These are phyloP conservation scores for Drosophila nigromelanica DNA, from an alignment of 1,140 invertebrate species.

Conservation along the genomic window DNA sequence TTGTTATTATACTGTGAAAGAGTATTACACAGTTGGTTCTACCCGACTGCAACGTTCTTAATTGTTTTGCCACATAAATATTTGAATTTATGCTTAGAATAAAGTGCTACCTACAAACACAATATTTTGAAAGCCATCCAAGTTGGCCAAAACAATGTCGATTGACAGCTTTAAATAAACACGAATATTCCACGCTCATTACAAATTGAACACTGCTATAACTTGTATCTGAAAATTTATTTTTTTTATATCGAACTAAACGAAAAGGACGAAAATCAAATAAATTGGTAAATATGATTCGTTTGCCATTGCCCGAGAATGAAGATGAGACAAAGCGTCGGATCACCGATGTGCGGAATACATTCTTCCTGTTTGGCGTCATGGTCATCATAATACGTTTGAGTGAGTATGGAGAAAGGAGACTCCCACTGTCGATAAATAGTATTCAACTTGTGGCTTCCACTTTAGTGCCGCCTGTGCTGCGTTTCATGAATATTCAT, in stretches of 20 bases:
- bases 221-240: too few relatives aligned
- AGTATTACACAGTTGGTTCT: too few relatives aligned
- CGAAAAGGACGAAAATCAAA: too few relatives aligned
- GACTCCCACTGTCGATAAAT: neutral
- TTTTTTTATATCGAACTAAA: too few relatives aligned
- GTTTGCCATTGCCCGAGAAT: neutral
- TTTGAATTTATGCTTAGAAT: too few relatives aligned
- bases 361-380: constrained; percentile 3
- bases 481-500: constrained; percentile 7
- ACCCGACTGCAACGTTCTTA: too few relatives aligned
- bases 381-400: constrained; percentile 11
- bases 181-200: neutral
- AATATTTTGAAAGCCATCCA: neutral
- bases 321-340: constrained; percentile 7
- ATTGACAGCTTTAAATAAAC: neutral
- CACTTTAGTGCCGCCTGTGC: neutral
- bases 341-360: neutral
- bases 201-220: constrained; percentile 3
- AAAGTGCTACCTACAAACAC: too few relatives aligned
- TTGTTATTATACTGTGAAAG: too few relatives aligned
- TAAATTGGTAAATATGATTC: constrained; percentile 1
- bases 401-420: neutral
- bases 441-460: neutral
- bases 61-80: too few relatives aligned
- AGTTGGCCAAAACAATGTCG: neutral